Evolutionary conservation across 2,113 vertebrate genomes (phyloP).

Genomic region (Chionodraco myersi): DNA sequence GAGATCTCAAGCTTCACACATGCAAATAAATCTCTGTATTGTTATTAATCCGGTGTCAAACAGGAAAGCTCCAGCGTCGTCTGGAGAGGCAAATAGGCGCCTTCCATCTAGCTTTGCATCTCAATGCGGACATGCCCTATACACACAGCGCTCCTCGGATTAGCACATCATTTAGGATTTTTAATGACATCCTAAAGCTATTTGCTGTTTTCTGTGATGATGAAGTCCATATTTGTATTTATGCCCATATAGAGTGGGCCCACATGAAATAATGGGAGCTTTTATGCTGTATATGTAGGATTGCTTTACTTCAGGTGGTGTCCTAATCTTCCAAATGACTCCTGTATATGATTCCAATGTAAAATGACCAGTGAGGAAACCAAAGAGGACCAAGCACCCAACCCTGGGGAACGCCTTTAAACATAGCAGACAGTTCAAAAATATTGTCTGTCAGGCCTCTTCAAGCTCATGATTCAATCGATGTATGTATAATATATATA

Average conservation of each 20-base stretch:
- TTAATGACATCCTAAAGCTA: slow-evolving; percentile 55
- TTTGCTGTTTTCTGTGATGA: slow-evolving; percentile 31
- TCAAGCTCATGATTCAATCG: not conserved
- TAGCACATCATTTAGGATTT: slow-evolving; percentile 71
- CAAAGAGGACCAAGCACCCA: too few relatives aligned
- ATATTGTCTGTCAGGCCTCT: not conserved
- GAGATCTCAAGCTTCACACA: slow-evolving; percentile 45
- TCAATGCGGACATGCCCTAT: slow-evolving; percentile 50
- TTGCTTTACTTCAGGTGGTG: not conserved
- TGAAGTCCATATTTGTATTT: slow-evolving; percentile 27
- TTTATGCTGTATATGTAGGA: not conserved
- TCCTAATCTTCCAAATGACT: not conserved
- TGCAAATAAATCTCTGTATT: slow-evolving; percentile 74
- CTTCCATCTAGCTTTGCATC: slow-evolving; percentile 74
- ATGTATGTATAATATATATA: not conserved
- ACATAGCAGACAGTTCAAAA: not conserved
- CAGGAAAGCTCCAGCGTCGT: slow-evolving; percentile 64
- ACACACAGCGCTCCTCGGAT: slow-evolving; percentile 45
- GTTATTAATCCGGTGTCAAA: slow-evolving; percentile 80
- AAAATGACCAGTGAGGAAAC: too few relatives aligned
- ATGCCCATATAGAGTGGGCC: not conserved
- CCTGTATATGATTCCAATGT: not conserved
- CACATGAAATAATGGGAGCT: not conserved
- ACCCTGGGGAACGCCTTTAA: too few relatives aligned
- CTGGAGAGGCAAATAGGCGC: slow-evolving; percentile 37